Base-by-base conservation (phyloP, 2,797 vertebrate species). In the Tragopan temminckii region DNA sequence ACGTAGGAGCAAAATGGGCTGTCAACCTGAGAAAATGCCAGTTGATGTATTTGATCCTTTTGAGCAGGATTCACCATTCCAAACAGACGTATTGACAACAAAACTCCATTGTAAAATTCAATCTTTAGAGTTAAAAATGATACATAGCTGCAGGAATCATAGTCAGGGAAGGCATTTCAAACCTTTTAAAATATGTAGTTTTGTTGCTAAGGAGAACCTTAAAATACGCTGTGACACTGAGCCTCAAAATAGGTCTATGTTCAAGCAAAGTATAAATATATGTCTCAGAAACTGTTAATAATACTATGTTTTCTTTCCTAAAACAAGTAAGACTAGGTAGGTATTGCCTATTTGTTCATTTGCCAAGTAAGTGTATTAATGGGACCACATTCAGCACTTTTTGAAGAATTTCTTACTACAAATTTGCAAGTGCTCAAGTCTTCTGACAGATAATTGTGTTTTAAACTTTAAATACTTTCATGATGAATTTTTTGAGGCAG, bases 401-500 rank as follows among this genome's bases (percentile, higher is more conserved):
- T 48, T 42, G 14, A 85, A 53, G 20, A 36, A 74, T 59, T 95
- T 84, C 59, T 77, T 93, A 40, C n/a, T 52, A 70, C 27, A 35
- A 20, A 40, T 87, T 80, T 88, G 16, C 67, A 88, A 88, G 61
- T 24, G 27, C 13, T 89, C 40, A 59, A 76, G 67, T 63, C 46
- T 92, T 90, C 86, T 74, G 52, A 77, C 45, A 91, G 59, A 70
- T 90, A 94, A 94, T 82, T 82, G 63, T 81, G 40, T 79, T 95
- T 94, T 91, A 91, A 90, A 94, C 83, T 95, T 95, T 91, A 90
- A 94, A 96, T 62, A 90, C 23, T 85, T 94, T 70, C 85, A 58
- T 89, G 86, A 92, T 78, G n/a, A 94, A 93, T 92, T 92, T 92
- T 95, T 90, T 90, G 75, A 87, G 66, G 53, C 75, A 95, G 75